phyloP scores from a whole-genome alignment of 2,888 invertebrate species.

The Aphidius colemani region DNA sequence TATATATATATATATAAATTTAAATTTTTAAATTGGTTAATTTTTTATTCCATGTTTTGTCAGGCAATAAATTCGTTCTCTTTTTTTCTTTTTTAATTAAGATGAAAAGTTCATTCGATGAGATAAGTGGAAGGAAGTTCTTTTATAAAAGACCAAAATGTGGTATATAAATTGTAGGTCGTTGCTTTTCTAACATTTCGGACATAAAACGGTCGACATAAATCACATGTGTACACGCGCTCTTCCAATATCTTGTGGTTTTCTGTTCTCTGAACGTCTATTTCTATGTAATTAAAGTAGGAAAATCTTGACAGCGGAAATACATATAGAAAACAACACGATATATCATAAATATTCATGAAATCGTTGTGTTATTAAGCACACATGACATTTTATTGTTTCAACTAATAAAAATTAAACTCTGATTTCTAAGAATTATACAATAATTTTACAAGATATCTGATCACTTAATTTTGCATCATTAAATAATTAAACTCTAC shows the following conservation, averaged over 20 bases:
- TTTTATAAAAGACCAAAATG: constrained; percentile 31
- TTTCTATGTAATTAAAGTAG: constrained; percentile 42
- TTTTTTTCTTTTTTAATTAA: constrained; percentile 8
- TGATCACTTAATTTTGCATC: too few species aligned
- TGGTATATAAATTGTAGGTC: constrained; percentile 18
- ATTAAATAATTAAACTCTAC: too few species aligned
- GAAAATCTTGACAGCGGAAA: constrained; percentile 31
- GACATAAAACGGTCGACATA: constrained; percentile 28
- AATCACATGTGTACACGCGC: constrained; percentile 28
- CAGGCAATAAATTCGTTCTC: too few species aligned
- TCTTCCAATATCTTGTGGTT: constrained; percentile 38
- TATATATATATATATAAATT: too few species aligned
- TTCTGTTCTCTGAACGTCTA: constrained; percentile 26
- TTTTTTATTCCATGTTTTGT: too few species aligned
- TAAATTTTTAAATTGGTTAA: too few species aligned
- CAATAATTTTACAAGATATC: too few species aligned
- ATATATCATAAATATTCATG: not conserved
- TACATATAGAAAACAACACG: constrained; percentile 3
- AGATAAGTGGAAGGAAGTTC: constrained; percentile 14
- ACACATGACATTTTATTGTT: not conserved
- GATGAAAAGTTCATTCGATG: constrained; percentile 11
- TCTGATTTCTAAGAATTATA: too few species aligned
- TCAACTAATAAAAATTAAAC: too few species aligned
- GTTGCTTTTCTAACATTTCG: not conserved
- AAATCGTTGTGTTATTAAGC: not conserved